Evolutionary conservation across 2,888 invertebrate species (phyloP), one percentile per base, ranked within the genome.

Genomic region (Heteropelma amictum): DNA sequence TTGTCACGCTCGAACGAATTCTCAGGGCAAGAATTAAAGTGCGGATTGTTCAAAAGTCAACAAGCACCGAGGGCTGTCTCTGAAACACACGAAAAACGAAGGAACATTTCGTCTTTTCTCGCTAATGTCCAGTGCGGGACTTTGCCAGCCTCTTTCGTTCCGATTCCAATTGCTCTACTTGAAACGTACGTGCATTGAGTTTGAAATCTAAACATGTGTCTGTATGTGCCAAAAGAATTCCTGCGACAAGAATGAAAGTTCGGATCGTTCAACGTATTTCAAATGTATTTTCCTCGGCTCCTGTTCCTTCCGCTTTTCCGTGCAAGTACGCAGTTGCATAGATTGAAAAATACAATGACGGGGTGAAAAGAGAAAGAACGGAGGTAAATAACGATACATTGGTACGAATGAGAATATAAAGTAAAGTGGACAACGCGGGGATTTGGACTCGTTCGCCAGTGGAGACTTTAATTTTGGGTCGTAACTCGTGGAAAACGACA

Each of bases 381-480:
- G 53, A 53, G 63, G 58, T 51, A 3, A 64, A 58, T 47, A 19
- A 30, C 47, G 21, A 51, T 12, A 54, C 47, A 42, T 64, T 54
- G 65, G 0, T 47, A 40, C 21, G 14, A 1, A 40, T 45, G 40
- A 45, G 40, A 75, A 75, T 70, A 75, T 65, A 54, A 61, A 70
- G 65, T 67, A 49, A 54, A 49, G 60, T 21, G 23, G 23, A 17
- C 42, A 33, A 56, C 56, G 56, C 70, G 40, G 70, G 70, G 70
- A 71, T 68, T 70, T 51, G 73, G 69, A 70, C 65, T 40, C 42
- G 53, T 42, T 61, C 17, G 51, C 60, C 72, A 47, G 58, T 64
- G 63, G 56, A 64, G 71, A 76, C 80, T 84, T 83, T 84, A 81
- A 85, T 85, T 85, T 85, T 78, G 83, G 80, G 74, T 77, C 82